Conservation (phyloP, 37 sponge, comb jelly and placozoan genomes). For the Tethya wilhelma region DNA sequence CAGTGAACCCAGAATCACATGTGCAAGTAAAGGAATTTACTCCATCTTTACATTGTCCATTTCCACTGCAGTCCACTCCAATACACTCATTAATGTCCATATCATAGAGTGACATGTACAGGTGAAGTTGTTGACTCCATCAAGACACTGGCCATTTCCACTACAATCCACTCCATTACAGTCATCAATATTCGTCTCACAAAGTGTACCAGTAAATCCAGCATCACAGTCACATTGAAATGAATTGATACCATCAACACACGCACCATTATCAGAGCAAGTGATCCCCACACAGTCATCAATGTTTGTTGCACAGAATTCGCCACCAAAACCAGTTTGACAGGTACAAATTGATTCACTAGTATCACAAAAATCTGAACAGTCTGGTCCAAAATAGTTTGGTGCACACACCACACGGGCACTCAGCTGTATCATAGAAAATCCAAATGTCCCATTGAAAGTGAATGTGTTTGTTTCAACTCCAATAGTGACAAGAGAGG, state of each 20-base stretch:
- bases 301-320: not conserved
- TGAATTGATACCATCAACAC: not conserved
- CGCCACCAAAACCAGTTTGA: not conserved
- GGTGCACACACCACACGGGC: slow-evolving; percentile 19
- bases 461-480: no score
- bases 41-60: not conserved
- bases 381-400: slow-evolving; percentile 35
- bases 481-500: no score
- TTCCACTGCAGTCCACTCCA: not conserved
- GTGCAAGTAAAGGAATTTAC: slow-evolving; percentile 13
- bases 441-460: no score
- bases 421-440: slow-evolving; percentile 12
- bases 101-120: slow-evolving; percentile 26
- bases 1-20: slow-evolving; percentile 61
- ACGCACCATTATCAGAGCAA: not conserved
- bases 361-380: slow-evolving; percentile 7
- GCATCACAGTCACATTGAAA: not conserved
- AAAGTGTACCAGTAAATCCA: not conserved
- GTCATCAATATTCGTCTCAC: not conserved
- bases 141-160: not conserved
- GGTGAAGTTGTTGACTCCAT: not conserved
- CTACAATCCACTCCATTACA: no score
- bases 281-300: not conserved
- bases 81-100: not conserved
- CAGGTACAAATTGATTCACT: not conserved